Evolutionary conservation across 2,797 vertebrate species (phyloP), one percentile per base, ranked within the genome.

Genomic region (Thalassophryne amazonica): DNA sequence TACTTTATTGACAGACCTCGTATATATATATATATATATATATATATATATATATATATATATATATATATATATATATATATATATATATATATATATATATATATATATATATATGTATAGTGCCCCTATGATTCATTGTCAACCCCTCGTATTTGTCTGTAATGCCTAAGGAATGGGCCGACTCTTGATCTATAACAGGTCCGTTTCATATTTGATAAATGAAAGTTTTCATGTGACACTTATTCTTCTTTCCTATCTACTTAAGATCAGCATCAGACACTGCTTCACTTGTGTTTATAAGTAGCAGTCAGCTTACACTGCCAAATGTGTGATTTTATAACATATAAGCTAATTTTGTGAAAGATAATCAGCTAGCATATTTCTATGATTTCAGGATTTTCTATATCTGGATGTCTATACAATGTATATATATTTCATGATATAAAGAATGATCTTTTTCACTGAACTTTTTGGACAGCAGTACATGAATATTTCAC

Each of bases 291-390:
- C 21, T 4, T 3, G 19, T 46, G 36, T 59, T 27, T 55, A 9
- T 45, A 84, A 75, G 84, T 87, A 87, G 81, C 78, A 60, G 38
- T 80, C 78, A 85, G 84, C 81, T 47, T 73, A 73, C 81, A 89
- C 89, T 89, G 87, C 87, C 90, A 78, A 58, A 22, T 56, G 17
- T 38, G 40, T 60, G 53, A 65, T 43, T 52, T 63, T 19, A 56
- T 37, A 32, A 79, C n/a, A 41, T 58, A 75, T 73, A 81, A 77
- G 69, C 79, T 80, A 72, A n/a, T n/a, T n/a, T n/a, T n/a, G n/a
- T 40, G 29, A 37, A 4, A 69, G 34, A 38, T 19, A 59, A 51
- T 24, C 13, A 36, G 25, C 72, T 30, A 45, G 70, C 39, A 38
- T 6, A 46, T 55, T n/a, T 63, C 30, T 46, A 25, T 42, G 53